Conservation (phyloP, 2,888 invertebrate species). For the Drosophila koepferae region DNA sequence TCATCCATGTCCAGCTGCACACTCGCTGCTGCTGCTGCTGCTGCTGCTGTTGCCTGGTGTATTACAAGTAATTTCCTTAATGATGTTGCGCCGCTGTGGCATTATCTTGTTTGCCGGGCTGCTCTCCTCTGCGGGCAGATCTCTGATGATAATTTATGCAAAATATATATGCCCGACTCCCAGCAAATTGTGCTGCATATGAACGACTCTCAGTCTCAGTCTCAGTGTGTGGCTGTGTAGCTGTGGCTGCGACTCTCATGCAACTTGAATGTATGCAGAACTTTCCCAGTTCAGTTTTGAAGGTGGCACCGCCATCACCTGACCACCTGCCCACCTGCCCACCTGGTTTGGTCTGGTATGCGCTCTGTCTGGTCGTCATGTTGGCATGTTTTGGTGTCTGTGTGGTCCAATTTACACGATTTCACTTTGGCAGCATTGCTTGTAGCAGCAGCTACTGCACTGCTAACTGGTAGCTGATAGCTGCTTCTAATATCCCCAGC, state of each 20-base stretch:
- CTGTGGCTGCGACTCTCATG: conserved; percentile 31
- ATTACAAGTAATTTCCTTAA: conserved; percentile 81
- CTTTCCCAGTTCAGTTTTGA: conserved; percentile 57
- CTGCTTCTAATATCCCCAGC: conserved; percentile 57
- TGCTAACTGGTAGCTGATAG: conserved; percentile 38
- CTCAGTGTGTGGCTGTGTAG: conserved; percentile 20
- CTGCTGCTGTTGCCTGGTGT: conserved; percentile 40
- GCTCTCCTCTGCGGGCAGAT: conserved; percentile 33
- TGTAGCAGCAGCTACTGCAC: conserved; percentile 23
- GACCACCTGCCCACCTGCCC: background rate
- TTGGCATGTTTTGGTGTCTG: conserved; percentile 60
- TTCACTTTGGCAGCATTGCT: conserved; percentile 64
- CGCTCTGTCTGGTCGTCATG: conserved; percentile 43
- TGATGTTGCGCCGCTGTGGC: conserved; percentile 76
- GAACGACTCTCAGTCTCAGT: conserved; percentile 14
- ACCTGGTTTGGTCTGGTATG: conserved; percentile 1
- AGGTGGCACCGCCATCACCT: conserved; percentile 36
- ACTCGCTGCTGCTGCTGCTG: conserved; percentile 52
- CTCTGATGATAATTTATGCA: conserved; percentile 74
- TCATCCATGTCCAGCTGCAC: conserved; percentile 8
- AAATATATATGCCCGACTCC: conserved; percentile 62
- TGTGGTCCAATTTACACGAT: conserved; percentile 81
- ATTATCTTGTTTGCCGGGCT: conserved; percentile 75
- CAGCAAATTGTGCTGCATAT: conserved; percentile 14
- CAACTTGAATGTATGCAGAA: conserved; percentile 42